Evolutionary conservation across 2,888 invertebrate genomes (phyloP).

Genomic region (Tubulanus polymorphus): DNA sequence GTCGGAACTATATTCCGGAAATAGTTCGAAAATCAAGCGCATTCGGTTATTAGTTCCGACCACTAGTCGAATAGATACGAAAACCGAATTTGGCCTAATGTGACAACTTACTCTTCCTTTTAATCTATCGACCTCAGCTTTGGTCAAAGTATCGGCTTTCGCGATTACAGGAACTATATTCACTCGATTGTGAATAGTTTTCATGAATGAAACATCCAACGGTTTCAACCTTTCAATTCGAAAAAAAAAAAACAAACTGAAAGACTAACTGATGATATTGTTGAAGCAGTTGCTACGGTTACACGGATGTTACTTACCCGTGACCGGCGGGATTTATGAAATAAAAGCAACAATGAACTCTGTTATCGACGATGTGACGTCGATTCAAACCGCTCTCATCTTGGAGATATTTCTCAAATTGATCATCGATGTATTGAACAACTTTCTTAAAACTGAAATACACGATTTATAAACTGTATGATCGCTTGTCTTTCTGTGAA

Average conservation of each 20-base stretch:
- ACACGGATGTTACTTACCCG: slow-evolving; percentile 38
- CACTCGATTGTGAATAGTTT: slow-evolving; percentile 51
- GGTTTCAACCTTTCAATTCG: slow-evolving; percentile 44
- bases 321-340: slow-evolving; percentile 53
- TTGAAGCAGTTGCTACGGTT: too few relatives aligned
- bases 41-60: too few relatives aligned
- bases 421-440: slow-evolving; percentile 94
- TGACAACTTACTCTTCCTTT: slow-evolving; percentile 41
- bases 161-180: slow-evolving; percentile 54
- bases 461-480: too few relatives aligned
- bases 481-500: too few relatives aligned
- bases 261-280: too few relatives aligned
- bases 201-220: slow-evolving; percentile 52
- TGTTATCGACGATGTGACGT: slow-evolving; percentile 92
- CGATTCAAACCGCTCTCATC: slow-evolving; percentile 90
- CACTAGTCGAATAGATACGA: too few relatives aligned
- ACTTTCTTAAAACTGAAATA: slow-evolving; percentile 86
- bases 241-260: slow-evolving; percentile 1
- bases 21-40: too few relatives aligned
- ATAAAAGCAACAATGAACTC: slow-evolving; percentile 81
- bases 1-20: too few relatives aligned
- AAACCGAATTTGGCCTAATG: too few relatives aligned
- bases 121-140: slow-evolving; percentile 41
- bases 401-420: slow-evolving; percentile 68
- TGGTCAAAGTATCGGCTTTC: slow-evolving; percentile 53